Percentiles rank a stretch among this genome's conserved stretches.
These are phyloP conservation scores for Nephila pilipes DNA, from an alignment of 1,140 invertebrate species.

Conservation along the genomic window DNA sequence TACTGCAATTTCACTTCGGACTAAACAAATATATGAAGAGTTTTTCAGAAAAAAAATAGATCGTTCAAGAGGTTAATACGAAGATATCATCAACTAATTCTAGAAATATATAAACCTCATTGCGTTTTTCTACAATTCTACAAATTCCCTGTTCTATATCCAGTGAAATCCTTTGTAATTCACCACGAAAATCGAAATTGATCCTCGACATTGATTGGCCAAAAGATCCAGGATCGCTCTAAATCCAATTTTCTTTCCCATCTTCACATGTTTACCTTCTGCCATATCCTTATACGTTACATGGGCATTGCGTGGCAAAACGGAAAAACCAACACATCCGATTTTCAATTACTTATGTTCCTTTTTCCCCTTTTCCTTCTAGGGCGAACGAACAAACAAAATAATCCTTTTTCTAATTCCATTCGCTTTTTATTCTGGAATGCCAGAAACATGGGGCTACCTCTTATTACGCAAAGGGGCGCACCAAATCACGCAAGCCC, in stretches of 20 bases:
- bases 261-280: neutral
- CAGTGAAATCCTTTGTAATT: no score
- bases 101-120: no score
- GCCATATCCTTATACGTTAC: neutral
- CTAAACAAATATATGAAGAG: no score
- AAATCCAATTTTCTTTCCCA: conserved; percentile 17
- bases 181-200: neutral
- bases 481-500: conserved; percentile 68
- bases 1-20: no score
- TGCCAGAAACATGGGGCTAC: conserved; percentile 40
- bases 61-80: no score
- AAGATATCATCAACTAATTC: no score
- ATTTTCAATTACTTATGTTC: conserved; percentile 48
- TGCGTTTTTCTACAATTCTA: no score
- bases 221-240: neutral
- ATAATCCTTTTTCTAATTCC: conserved; percentile 69
- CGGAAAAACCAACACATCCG: neutral
- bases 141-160: no score
- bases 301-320: neutral
- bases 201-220: neutral
- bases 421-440: conserved; percentile 57
- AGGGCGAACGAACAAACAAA: conserved; percentile 53
- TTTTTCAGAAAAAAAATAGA: no score
- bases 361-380: neutral
- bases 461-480: conserved; percentile 69